phyloP scores from a whole-genome alignment of 2,888 invertebrate species.

The Phytoseiulus persimilis region DNA sequence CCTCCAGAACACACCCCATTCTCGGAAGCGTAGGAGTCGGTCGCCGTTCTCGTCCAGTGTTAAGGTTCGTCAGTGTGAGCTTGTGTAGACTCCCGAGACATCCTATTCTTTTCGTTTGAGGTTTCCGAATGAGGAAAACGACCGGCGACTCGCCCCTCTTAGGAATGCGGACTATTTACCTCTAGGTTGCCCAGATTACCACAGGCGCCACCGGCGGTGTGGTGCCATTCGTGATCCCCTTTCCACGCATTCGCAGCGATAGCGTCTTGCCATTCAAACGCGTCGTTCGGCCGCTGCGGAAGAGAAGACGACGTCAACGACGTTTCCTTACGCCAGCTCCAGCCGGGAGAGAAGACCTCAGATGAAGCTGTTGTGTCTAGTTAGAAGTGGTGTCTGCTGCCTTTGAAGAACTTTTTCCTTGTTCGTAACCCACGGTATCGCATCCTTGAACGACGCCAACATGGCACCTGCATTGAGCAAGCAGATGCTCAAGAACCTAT shows the following conservation, averaged over 20 bases:
- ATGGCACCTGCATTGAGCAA: conserved; percentile 34
- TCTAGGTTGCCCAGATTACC: neutral
- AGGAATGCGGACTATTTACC: neutral
- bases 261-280: neutral
- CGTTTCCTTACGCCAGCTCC: neutral
- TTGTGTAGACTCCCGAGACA: too few relatives aligned
- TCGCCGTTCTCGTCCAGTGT: too few relatives aligned
- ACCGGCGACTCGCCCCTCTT: neutral
- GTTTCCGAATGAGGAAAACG: neutral
- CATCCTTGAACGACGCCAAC: neutral
- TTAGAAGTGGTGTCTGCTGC: neutral
- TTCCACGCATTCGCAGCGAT: neutral
- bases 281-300: neutral
- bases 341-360: neutral
- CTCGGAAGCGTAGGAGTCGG: too few relatives aligned
- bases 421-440: neutral
- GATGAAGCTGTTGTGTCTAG: conserved; percentile 5
- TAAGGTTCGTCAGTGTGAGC: too few relatives aligned
- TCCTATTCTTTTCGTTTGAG: too few relatives aligned
- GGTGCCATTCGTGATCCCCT: neutral
- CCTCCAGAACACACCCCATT: too few relatives aligned
- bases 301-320: neutral
- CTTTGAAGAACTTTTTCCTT: neutral
- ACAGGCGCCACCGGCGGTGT: neutral
- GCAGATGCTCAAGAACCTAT: neutral